Conservation (phyloP, 2,888 invertebrate genomes). For the Tetranychus piercei region DNA sequence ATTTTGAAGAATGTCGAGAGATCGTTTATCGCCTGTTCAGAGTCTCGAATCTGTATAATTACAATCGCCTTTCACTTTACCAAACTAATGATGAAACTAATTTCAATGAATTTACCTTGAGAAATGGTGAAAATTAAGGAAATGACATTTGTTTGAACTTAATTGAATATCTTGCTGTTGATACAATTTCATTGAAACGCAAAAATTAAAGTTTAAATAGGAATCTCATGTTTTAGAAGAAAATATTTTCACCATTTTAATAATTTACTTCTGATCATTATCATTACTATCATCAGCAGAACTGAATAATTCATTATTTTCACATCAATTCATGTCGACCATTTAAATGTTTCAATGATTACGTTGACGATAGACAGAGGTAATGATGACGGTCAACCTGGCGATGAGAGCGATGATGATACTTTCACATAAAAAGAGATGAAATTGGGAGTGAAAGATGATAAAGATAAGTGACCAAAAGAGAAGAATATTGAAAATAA, state of each 20-base stretch:
- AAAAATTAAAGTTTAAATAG: too few species aligned
- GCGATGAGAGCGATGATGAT: neutral
- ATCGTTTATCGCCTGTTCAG: too few species aligned
- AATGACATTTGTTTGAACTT: neutral
- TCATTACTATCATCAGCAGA: neutral
- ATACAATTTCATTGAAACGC: neutral
- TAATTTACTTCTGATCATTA: neutral
- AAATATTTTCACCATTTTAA: neutral
- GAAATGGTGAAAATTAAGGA: too few species aligned
- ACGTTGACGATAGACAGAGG: neutral
- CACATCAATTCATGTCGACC: neutral
- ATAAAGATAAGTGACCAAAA: slow-evolving; percentile 3
- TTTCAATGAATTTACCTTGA: too few species aligned
- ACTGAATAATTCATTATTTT: neutral
- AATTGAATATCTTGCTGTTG: neutral
- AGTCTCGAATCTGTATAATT: too few species aligned
- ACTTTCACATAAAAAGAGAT: neutral
- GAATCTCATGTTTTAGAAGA: neutral
- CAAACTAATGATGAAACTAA: too few species aligned
- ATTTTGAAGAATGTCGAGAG: too few species aligned
- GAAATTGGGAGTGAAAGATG: neutral
- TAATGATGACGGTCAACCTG: neutral
- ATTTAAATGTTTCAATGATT: neutral
- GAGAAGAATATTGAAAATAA: neutral
- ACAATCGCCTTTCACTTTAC: too few species aligned